Conservation (phyloP, 2,888 invertebrate species). For the Chironomus riparius region DNA sequence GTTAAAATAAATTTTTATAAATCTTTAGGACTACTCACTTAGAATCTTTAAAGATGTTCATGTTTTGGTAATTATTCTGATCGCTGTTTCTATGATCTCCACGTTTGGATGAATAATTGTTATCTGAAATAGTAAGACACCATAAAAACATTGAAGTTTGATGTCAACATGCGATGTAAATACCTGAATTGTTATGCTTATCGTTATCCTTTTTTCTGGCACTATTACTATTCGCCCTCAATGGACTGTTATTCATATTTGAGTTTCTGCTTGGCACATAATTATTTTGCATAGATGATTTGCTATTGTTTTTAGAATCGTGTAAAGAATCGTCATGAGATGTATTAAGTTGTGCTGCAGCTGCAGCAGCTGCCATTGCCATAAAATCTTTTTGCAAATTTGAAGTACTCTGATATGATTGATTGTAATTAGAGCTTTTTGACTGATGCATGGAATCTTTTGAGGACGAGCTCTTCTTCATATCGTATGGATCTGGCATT, state of each 20-base stretch:
- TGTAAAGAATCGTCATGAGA: not conserved
- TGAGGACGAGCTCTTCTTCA: not conserved
- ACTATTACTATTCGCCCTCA: not conserved
- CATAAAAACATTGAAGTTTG: too few relatives aligned
- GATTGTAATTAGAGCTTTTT: not conserved
- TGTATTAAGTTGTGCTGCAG: slow-evolving; percentile 30
- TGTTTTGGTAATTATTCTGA: not conserved
- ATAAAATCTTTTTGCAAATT: slow-evolving; percentile 42
- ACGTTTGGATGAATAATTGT: not conserved
- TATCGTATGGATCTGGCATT: not conserved
- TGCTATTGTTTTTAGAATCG: not conserved
- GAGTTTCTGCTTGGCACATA: not conserved
- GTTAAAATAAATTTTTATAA: too few relatives aligned
- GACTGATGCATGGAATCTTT: not conserved
- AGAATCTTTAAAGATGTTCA: not conserved
- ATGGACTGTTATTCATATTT: not conserved
- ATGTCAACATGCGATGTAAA: too few relatives aligned
- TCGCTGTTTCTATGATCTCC: not conserved
- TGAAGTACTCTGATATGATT: slow-evolving; percentile 37
- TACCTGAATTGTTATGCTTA: not conserved
- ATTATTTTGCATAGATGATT: not conserved
- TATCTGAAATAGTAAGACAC: not conserved
- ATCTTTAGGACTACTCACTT: not conserved
- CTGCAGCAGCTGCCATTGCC: slow-evolving; percentile 43
- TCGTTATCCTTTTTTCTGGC: not conserved